Conservation (phyloP, 2,797 vertebrate species). For the Sebastes kiyomatsui region DNA sequence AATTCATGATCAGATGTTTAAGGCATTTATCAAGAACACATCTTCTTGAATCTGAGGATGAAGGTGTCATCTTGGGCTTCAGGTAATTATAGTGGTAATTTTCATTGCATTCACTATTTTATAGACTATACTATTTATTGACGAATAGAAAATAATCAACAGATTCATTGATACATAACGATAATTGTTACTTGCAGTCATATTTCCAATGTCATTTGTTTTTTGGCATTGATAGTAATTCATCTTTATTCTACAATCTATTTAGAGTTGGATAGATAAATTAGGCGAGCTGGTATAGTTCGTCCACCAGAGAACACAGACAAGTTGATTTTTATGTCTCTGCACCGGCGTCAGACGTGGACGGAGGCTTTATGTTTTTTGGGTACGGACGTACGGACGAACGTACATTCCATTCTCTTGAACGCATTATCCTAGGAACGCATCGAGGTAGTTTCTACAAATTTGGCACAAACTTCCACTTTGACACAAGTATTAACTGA, state of each 20-base stretch:
- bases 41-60: neutral
- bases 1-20: neutral
- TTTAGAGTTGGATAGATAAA: too few relatives aligned
- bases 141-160: too few relatives aligned
- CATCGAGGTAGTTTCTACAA: fast-evolving
- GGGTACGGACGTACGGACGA: too few relatives aligned
- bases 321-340: too few relatives aligned
- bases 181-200: neutral
- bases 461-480: too few relatives aligned
- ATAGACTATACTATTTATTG: too few relatives aligned
- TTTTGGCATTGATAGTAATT: neutral
- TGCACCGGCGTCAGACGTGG: too few relatives aligned
- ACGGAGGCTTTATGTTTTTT: too few relatives aligned
- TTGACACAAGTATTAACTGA: fast-evolving
- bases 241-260: neutral
- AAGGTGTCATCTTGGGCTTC: neutral
- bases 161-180: neutral
- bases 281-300: neutral
- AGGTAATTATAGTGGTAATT: neutral
- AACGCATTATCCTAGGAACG: too few relatives aligned
- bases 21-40: neutral
- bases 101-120: too few relatives aligned
- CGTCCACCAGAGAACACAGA: neutral
- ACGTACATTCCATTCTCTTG: too few relatives aligned
- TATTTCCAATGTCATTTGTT: neutral